Conservation (phyloP, 2,888 invertebrate species). For the Scaptodrosophila latifasciaeformis region DNA sequence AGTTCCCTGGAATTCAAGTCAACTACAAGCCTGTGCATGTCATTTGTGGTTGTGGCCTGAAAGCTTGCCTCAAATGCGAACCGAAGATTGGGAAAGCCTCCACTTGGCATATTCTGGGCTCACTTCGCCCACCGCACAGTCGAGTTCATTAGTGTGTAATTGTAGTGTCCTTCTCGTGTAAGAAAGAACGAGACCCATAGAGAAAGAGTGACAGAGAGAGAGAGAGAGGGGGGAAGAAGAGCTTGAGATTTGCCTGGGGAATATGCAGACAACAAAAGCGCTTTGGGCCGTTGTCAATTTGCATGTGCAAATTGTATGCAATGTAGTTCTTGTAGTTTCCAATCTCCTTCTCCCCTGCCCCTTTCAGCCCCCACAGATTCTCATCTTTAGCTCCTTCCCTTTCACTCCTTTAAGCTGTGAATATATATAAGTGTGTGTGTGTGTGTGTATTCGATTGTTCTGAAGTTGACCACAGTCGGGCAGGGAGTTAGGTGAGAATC, state of each 20-base stretch:
- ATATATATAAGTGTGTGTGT: slow-evolving; percentile 6
- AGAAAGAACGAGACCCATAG: too few species aligned
- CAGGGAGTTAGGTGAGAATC: not conserved
- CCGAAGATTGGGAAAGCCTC: not conserved
- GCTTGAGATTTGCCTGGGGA: too few species aligned
- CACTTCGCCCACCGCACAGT: too few species aligned
- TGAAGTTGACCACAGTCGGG: slow-evolving; percentile 1
- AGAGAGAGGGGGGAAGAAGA: too few species aligned
- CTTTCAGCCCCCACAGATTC: too few species aligned
- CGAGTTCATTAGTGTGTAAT: slow-evolving; percentile 48
- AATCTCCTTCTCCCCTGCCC: not conserved
- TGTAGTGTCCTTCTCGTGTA: slow-evolving; percentile 24
- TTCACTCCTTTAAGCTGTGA: slow-evolving; percentile 29
- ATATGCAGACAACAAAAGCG: not conserved
- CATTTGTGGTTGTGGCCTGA: too few species aligned
- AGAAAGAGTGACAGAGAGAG: too few species aligned
- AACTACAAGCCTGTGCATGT: too few species aligned
- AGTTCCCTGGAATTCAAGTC: too few species aligned
- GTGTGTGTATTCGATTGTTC: slow-evolving; percentile 13
- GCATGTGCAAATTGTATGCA: slow-evolving; percentile 4
- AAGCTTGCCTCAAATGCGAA: not conserved
- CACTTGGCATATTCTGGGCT: too few species aligned
- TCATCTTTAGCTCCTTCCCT: slow-evolving; percentile 3
- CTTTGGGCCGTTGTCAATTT: slow-evolving; percentile 13
- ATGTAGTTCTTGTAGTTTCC: not conserved